Evolutionary conservation across 2,888 invertebrate genomes (phyloP).

Genomic region (Chouioia cunea): DNA sequence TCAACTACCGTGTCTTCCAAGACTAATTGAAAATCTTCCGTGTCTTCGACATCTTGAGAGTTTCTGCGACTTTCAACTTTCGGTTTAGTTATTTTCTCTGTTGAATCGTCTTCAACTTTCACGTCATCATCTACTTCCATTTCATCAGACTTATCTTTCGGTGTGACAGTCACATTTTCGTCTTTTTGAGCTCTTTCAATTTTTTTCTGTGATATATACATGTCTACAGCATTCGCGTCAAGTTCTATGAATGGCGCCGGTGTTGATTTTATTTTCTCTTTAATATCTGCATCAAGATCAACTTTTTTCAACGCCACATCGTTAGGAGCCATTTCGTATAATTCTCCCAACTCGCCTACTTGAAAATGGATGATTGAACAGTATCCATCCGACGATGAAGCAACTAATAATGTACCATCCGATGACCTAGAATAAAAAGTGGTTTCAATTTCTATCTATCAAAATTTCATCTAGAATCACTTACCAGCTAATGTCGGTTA

Average conservation of each 20-base stretch:
- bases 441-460: neutral
- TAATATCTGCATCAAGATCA: conserved; percentile 41
- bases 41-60: conserved; percentile 64
- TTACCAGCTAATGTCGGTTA: conserved; percentile 89
- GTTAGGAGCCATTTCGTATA: conserved; percentile 69
- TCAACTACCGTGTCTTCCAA: conserved; percentile 69
- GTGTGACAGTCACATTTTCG: neutral
- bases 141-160: conserved; percentile 8
- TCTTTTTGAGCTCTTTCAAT: conserved; percentile 9
- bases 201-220: conserved; percentile 54
- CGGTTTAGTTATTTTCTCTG: conserved; percentile 49
- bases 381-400: conserved; percentile 91
- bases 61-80: conserved; percentile 36
- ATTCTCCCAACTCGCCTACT: conserved; percentile 78
- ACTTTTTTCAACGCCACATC: conserved; percentile 25
- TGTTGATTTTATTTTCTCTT: conserved; percentile 25
- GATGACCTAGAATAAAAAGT: conserved; percentile 72
- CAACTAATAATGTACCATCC: conserved; percentile 81
- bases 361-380: conserved; percentile 87
- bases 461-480: conserved; percentile 46
- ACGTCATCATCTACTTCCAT: conserved; percentile 20
- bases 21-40: conserved; percentile 74
- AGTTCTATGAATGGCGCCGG: conserved; percentile 50
- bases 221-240: conserved; percentile 62
- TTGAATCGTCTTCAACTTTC: conserved; percentile 6